These are phyloP conservation scores for Dendrocincla fuliginosa DNA, from an alignment of 2,797 vertebrate species.

Conservation along the genomic window DNA sequence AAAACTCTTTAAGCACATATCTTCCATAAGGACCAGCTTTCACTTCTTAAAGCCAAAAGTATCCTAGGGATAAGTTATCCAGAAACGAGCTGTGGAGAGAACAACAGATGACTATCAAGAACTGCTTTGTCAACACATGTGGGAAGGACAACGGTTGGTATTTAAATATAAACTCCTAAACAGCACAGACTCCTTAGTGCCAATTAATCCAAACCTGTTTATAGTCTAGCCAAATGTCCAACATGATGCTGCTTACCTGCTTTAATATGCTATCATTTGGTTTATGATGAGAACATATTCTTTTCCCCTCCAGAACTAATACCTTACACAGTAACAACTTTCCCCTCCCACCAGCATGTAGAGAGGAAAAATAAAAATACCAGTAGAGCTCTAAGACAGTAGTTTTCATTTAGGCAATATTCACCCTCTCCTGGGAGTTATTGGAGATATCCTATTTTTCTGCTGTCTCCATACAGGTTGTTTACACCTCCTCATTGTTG, in stretches of 20 bases:
- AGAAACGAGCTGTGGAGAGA: neutral
- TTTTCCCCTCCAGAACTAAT: neutral
- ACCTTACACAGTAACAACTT: neutral
- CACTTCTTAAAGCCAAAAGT: neutral
- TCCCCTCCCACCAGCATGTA: neutral
- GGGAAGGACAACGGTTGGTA: neutral
- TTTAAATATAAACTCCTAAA: neutral
- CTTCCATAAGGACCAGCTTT: neutral
- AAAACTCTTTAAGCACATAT: neutral
- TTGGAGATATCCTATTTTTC: neutral
- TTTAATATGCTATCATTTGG: neutral
- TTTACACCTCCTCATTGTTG: neutral
- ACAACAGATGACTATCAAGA: neutral
- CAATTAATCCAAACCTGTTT: neutral
- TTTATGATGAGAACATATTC: neutral
- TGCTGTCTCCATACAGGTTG: neutral
- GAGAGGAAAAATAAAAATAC: fast-evolving
- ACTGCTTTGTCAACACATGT: neutral
- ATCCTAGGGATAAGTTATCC: neutral
- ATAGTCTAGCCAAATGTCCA: neutral
- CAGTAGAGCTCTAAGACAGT: neutral
- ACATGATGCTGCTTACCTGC: neutral
- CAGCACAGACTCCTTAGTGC: neutral
- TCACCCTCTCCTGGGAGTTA: neutral
- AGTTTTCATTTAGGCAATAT: neutral